phyloP scores from a whole-genome alignment of 2,888 invertebrate genomes.

The Loripinus fragilis region DNA sequence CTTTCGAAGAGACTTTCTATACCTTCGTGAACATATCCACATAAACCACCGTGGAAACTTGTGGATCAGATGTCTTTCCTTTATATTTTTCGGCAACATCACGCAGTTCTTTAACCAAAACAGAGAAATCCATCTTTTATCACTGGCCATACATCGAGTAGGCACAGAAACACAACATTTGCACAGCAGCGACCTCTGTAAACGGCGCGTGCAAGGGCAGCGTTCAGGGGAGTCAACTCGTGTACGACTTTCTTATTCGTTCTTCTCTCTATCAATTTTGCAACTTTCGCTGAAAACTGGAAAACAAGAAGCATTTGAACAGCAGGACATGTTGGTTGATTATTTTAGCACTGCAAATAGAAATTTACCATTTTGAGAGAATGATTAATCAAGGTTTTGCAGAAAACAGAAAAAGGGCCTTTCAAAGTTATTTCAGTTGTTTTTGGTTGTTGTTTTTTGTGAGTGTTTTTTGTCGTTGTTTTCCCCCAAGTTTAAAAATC shows the following conservation, averaged over 20 bases:
- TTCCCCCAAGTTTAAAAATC: no score
- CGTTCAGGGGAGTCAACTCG: background rate
- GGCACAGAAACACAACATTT: background rate
- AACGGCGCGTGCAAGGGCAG: background rate
- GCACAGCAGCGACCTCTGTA: slow-evolving; percentile 4
- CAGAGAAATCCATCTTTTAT: slow-evolving; percentile 71
- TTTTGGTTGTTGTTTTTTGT: no score
- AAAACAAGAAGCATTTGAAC: no score
- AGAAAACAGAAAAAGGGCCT: no score
- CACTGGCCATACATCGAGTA: background rate
- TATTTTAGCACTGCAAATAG: no score
- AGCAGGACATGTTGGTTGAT: no score
- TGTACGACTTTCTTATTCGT: background rate
- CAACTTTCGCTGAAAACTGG: no score
- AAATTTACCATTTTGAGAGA: no score
- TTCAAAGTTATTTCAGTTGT: no score
- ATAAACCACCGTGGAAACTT: slow-evolving; percentile 65
- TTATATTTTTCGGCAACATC: slow-evolving; percentile 71
- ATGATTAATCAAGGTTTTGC: no score
- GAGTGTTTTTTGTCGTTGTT: no score
- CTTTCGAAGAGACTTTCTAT: slow-evolving; percentile 45
- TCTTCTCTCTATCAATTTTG: slow-evolving; percentile 1
- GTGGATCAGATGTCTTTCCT: slow-evolving; percentile 63
- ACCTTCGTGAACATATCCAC: slow-evolving; percentile 72
- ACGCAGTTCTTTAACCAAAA: slow-evolving; percentile 70